Evolutionary conservation across 2,113 vertebrate species (phyloP), one percentile per base, ranked within the genome.

Genomic region (Ciconia maguari): DNA sequence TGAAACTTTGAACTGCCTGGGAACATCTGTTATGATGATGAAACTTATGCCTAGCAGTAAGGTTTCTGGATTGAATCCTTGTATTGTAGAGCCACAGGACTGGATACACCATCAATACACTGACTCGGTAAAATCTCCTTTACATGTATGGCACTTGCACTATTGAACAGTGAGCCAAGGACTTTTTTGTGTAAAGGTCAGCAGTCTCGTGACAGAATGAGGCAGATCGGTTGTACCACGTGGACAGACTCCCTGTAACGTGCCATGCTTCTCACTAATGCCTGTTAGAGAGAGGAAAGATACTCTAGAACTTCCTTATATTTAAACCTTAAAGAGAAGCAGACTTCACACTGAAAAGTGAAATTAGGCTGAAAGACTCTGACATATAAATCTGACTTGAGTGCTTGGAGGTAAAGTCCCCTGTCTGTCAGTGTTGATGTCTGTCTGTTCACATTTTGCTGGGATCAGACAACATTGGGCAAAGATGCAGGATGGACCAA

Each of bases 181-280:
- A 36, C 11, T 29, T 81, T 38, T 55, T 36, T 46, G 8, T 66
- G 64, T 71, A 19, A 71, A 81, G 13, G 34, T 44, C 60, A 57
- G 10, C 32, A 52, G 34, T 7, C 16, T 66, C 4, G 16, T 62
- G 58, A 81, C 32, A 48, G 41, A 76, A 71, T 36, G 58, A 88
- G 13, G 19, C 18, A 66, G 52, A 82, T 21, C 0, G 0, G 2
- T 57, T 68, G 18, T 42, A 68, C 14, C 14, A 26, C 0, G 2
- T 29, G 29, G 42, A 14, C 19, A 36, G 16, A 60, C 7, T 38
- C 26, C 16, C 51, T 51, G 13, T 80, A 70, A 70, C 0, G 0
- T 25, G 30, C 16, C 12, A 6, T 52, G 11, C 26, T 85, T 82
- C 72, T 91, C 2, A 0, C 21, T 62, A 51, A 10, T 20, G 19